A percentile compares a stretch with the other conserved stretches of the same genome.
Conservation (phyloP, 1,140 invertebrate species). For the Andricus grossulariae region DNA sequence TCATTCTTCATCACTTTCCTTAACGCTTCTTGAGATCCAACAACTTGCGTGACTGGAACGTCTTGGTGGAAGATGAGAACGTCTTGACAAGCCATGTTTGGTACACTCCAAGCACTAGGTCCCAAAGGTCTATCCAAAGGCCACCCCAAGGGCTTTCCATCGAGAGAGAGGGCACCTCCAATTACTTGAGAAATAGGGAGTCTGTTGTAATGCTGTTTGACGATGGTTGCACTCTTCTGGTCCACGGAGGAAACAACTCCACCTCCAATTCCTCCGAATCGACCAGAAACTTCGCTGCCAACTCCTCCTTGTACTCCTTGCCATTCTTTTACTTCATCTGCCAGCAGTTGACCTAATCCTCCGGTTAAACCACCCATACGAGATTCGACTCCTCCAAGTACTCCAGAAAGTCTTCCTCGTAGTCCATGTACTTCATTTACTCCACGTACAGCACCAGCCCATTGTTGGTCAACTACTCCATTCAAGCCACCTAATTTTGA, state of each 20-base stretch:
- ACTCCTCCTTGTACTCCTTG: constrained; percentile 15
- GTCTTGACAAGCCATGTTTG: constrained; percentile 66
- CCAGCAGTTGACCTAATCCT: too few species aligned
- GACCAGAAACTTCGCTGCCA: constrained; percentile 3
- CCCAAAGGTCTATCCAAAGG: constrained; percentile 73
- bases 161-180: background rate
- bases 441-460: too few species aligned
- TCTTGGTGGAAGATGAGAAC: constrained; percentile 72
- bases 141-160: constrained; percentile 73
- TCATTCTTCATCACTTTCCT: background rate
- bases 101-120: background rate
- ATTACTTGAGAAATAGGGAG: constrained; percentile 14
- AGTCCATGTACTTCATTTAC: too few species aligned
- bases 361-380: too few species aligned
- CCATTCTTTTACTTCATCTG: too few species aligned
- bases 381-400: too few species aligned
- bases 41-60: constrained; percentile 47
- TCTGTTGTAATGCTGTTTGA: background rate
- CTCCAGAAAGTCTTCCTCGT: too few species aligned
- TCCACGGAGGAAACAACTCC: background rate
- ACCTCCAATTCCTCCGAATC: constrained; percentile 30
- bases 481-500: constrained; percentile 19
- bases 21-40: constrained; percentile 7
- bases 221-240: background rate
- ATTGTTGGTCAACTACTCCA: constrained; percentile 18